Conservation (phyloP, 1,140 invertebrate species). For the Diplogasteroides magnus region DNA sequence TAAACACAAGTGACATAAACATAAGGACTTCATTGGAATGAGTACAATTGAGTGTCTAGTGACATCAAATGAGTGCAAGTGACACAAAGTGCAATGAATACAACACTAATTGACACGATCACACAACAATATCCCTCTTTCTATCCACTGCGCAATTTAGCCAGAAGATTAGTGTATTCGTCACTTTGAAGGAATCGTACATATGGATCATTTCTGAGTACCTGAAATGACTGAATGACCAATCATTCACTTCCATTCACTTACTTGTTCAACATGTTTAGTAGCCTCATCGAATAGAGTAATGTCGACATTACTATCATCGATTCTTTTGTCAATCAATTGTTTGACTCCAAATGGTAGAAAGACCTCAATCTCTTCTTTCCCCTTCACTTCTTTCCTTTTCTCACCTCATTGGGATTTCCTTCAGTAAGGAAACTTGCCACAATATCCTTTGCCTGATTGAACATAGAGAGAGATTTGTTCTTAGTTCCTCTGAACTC, state of each 20-base stretch:
- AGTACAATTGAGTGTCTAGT: background rate
- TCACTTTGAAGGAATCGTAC: constrained; percentile 50
- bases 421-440: constrained; percentile 49
- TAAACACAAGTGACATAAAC: too few relatives aligned
- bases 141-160: constrained; percentile 21
- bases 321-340: constrained; percentile 40
- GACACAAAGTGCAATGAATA: background rate
- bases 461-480: constrained; percentile 48
- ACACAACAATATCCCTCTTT: background rate
- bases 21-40: too few relatives aligned
- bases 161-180: constrained; percentile 45
- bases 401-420: constrained; percentile 45
- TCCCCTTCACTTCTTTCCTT: too few relatives aligned
- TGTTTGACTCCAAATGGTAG: constrained; percentile 52
- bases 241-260: background rate
- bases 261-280: constrained; percentile 49
- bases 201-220: constrained; percentile 48
- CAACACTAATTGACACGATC: background rate
- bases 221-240: constrained; percentile 21
- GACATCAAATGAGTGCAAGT: background rate
- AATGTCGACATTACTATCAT: constrained; percentile 52
- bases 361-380: constrained; percentile 42
- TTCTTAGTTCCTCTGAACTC: constrained; percentile 42
- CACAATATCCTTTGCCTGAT: constrained; percentile 49
- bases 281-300: constrained; percentile 52